phyloP scores from a whole-genome alignment of 2,888 invertebrate genomes.

The Palloptera scutellata region DNA sequence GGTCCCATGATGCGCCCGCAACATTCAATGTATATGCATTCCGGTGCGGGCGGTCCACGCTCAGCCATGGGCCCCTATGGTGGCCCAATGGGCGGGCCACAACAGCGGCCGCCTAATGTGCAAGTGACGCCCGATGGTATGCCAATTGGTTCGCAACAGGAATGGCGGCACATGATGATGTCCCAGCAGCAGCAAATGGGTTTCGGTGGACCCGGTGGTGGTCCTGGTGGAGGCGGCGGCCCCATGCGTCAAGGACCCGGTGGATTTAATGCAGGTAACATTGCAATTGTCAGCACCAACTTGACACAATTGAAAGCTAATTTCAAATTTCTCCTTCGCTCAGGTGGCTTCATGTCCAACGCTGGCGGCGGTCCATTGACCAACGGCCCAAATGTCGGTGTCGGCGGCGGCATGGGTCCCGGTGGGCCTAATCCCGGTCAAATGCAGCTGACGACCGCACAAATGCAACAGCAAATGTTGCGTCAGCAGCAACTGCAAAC shows the following conservation, averaged over 20 bases:
- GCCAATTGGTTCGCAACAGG: slow-evolving; percentile 63
- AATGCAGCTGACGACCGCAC: slow-evolving; percentile 62
- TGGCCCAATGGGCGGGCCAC: slow-evolving; percentile 61
- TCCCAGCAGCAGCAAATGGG: slow-evolving; percentile 65
- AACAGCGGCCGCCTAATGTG: slow-evolving; percentile 69
- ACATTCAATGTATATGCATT: slow-evolving; percentile 68
- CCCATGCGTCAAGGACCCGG: slow-evolving; percentile 61
- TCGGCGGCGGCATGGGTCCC: slow-evolving; percentile 46
- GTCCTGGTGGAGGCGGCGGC: slow-evolving; percentile 44
- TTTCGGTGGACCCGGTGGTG: slow-evolving; percentile 51
- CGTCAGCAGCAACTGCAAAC: slow-evolving; percentile 66
- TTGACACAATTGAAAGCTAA: not conserved
- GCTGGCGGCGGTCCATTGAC: slow-evolving; percentile 42
- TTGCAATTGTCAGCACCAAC: not conserved
- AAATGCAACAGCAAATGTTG: slow-evolving; percentile 68
- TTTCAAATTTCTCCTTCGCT: not conserved
- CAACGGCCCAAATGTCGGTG: slow-evolving; percentile 39
- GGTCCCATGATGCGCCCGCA: slow-evolving; percentile 76
- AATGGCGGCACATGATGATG: slow-evolving; percentile 65
- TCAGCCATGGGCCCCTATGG: slow-evolving; percentile 57
- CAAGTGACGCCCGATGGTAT: slow-evolving; percentile 70
- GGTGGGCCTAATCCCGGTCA: slow-evolving; percentile 55
- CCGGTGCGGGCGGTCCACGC: slow-evolving; percentile 57
- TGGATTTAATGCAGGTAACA: slow-evolving; percentile 59
- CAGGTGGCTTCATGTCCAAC: slow-evolving; percentile 61